Evolutionary conservation across 2,113 vertebrate species (phyloP).

Genomic region (Laticauda laticaudata): DNA sequence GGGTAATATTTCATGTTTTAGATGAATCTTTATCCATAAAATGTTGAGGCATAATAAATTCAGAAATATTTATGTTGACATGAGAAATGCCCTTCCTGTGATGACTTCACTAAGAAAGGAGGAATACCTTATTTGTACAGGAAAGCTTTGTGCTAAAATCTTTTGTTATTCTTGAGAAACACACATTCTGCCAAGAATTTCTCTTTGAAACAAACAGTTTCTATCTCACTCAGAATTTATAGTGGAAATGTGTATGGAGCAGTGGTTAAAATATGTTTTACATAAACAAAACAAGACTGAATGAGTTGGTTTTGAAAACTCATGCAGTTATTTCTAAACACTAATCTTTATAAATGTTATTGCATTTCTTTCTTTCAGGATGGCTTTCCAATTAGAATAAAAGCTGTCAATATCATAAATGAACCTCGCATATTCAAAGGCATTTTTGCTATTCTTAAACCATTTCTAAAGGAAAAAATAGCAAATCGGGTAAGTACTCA

Average conservation of each 20-base stretch:
- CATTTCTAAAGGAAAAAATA: conserved; percentile 98
- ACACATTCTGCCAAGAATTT: neutral
- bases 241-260: neutral
- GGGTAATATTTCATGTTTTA: neutral
- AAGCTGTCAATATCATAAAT: conserved; percentile 96
- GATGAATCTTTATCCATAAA: neutral
- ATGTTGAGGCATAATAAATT: neutral
- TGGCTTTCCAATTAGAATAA: conserved; percentile 97
- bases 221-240: conserved; percentile 9
- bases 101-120: neutral
- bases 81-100: neutral
- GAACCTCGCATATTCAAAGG: conserved; percentile 98
- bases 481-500: conserved; percentile 88
- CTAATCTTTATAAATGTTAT: conserved; percentile 20
- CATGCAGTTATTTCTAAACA: neutral
- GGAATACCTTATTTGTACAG: neutral
- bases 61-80: neutral
- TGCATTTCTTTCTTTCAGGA: conserved; percentile 76
- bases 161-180: neutral
- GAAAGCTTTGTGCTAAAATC: neutral
- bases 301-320: neutral
- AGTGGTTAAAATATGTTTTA: neutral
- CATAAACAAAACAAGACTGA: neutral
- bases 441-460: conserved; percentile 97
- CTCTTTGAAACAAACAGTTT: conserved; percentile 17